Evolutionary conservation across 2,888 invertebrate genomes (phyloP).

Genomic region (Nemoura dubitans): DNA sequence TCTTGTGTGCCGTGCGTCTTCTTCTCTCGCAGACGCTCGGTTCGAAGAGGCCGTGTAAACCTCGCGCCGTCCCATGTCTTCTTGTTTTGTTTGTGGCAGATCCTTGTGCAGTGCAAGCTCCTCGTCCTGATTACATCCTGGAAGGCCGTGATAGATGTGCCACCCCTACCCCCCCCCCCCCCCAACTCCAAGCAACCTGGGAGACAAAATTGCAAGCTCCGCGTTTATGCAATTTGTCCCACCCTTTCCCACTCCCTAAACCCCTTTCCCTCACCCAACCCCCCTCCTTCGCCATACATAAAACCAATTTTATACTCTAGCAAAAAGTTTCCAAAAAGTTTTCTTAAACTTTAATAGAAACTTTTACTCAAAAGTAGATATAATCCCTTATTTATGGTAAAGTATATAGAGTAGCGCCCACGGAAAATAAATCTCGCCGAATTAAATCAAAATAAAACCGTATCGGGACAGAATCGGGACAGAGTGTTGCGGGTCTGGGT

Average conservation of each 20-base stretch:
- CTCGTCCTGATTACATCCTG: not conserved
- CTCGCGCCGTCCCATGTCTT: not conserved
- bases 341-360: constrained; percentile 12
- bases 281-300: not conserved
- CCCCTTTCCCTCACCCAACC: not conserved
- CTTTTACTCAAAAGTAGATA: not conserved
- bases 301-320: constrained; percentile 5
- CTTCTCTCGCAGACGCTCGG: not conserved
- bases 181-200: not conserved
- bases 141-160: not conserved
- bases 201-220: not conserved
- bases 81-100: not conserved
- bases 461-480: no score
- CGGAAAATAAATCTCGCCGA: not conserved
- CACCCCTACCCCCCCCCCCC: not conserved
- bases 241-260: not conserved
- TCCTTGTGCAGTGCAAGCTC: not conserved
- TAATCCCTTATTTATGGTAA: not conserved
- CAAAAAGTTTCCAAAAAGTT: not conserved
- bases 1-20: not conserved
- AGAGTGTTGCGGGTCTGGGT: no score
- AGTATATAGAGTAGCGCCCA: not conserved
- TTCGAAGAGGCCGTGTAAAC: not conserved
- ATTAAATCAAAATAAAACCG: not conserved
- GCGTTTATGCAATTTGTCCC: not conserved